Evolutionary conservation across 2,888 invertebrate species (phyloP), one percentile per base, ranked within the genome.

Genomic region (Ennomos erosarius): DNA sequence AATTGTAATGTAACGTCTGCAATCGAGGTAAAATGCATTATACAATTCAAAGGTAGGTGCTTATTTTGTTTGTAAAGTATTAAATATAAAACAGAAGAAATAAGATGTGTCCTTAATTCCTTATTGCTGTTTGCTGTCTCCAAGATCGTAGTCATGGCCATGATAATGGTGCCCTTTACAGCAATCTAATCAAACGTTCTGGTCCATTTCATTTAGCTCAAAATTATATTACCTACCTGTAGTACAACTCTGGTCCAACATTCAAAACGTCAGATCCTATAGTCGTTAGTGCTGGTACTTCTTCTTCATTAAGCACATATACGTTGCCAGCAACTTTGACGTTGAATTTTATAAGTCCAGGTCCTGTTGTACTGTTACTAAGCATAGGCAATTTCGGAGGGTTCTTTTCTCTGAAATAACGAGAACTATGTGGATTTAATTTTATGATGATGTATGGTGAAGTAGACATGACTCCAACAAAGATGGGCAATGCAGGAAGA

Each of bases 261-360:
- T 89, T 85, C 10, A 96, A 79, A 39, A 95, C 93, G 68, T 96
- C 95, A 0, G 95, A 93, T 54, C 94, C 94, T 10, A 95, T 90
- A 2, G 95, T 95, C 0, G 95, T 95, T 44, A 95, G 83, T 1
- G 95, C 94, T 2, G 96, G 96, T 0, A 96, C 95, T 71, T 96
- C 96, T 76, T 95, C 94, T 71, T 94, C 93, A 35, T 95, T 94
- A 53, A 95, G 73, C 64, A 95, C 92, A 69, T 94, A 95, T 39
- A 95, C 94, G 69, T 94, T 95, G 2, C 90, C 90, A 12, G 89
- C 82, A 2, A 93, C 92, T 67, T 85, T 75, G 1, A 88, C 83
- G 59, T 87, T 82, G 72, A 96, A 89, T 57, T 85, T 88, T 6
- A 96, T 81, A 0, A 80, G 82, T 0, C 95, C 95, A 0, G 95